phyloP scores from a whole-genome alignment of 1,140 invertebrate genomes.

The Leucophenga varia region DNA sequence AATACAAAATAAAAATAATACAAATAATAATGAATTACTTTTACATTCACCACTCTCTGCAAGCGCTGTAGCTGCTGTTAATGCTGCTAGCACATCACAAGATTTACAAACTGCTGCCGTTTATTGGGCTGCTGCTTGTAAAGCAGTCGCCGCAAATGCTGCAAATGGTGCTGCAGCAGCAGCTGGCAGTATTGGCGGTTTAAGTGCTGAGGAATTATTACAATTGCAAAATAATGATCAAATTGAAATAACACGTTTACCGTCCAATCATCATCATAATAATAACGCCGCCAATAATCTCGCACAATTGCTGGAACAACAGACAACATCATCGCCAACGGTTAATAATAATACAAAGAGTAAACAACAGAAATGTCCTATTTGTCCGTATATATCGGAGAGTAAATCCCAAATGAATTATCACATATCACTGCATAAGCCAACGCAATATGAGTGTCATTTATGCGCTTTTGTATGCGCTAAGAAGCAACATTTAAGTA shows the following conservation, averaged over 20 bases:
- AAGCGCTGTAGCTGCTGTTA: constrained; percentile 35
- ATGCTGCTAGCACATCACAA: constrained; percentile 41
- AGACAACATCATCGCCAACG: constrained; percentile 3
- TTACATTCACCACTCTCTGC: constrained; percentile 42
- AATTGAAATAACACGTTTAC: constrained; percentile 46
- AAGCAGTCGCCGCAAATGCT: constrained; percentile 23
- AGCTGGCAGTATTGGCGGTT: constrained; percentile 14
- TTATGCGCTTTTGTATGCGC: constrained; percentile 82
- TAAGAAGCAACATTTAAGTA: constrained; percentile 76
- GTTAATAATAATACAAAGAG: constrained; percentile 37
- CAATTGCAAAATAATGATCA: constrained; percentile 50
- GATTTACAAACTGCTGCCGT: constrained; percentile 42
- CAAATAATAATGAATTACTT: constrained; percentile 24
- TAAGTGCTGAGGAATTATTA: constrained; percentile 32
- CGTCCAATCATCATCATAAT: constrained; percentile 16
- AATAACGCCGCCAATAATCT: not conserved
- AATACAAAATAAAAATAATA: not conserved
- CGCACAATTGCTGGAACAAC: constrained; percentile 3
- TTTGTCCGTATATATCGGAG: constrained; percentile 79
- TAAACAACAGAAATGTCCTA: constrained; percentile 67
- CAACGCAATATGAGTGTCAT: constrained; percentile 73
- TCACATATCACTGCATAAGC: constrained; percentile 81
- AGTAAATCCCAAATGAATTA: constrained; percentile 83
- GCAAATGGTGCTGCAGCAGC: constrained; percentile 12
- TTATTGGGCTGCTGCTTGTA: constrained; percentile 38